Percentiles rank a stretch among this genome's conserved stretches.
phyloP scores from a whole-genome alignment of 2,888 invertebrate genomes.

The Schizaphis graminum region DNA sequence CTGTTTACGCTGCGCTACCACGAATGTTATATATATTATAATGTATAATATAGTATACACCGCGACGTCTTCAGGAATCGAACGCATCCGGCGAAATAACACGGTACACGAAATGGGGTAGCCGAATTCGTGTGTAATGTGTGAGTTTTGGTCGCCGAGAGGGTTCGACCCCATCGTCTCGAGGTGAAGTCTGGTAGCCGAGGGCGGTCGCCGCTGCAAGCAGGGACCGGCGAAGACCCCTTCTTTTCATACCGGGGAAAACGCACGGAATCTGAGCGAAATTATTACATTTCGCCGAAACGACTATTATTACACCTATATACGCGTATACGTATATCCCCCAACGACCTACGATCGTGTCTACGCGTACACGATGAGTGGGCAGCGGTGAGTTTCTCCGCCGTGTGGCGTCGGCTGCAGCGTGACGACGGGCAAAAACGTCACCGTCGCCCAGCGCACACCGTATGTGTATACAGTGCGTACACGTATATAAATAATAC shows the following conservation, averaged over 20 bases:
- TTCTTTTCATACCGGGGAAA: neutral
- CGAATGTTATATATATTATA: neutral
- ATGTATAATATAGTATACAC: neutral
- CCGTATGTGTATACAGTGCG: neutral
- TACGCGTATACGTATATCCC: neutral
- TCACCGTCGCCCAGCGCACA: neutral
- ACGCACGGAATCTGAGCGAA: neutral
- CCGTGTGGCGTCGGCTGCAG: neutral
- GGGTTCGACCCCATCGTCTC: conserved; percentile 9
- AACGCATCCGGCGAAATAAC: neutral
- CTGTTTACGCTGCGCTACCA: neutral
- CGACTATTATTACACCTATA: neutral
- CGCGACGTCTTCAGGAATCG: neutral
- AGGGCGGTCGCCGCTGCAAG: neutral
- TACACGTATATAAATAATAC: neutral
- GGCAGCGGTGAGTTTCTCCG: neutral
- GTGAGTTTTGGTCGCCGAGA: neutral
- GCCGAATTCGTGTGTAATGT: neutral
- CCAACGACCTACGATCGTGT: neutral
- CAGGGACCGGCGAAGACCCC: neutral
- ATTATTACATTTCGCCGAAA: neutral
- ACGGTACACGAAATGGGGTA: neutral
- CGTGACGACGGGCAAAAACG: neutral
- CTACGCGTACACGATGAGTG: neutral
- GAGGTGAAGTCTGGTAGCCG: neutral